Conservation (phyloP, 2,888 invertebrate genomes). For the Oxycera nigricornis region DNA sequence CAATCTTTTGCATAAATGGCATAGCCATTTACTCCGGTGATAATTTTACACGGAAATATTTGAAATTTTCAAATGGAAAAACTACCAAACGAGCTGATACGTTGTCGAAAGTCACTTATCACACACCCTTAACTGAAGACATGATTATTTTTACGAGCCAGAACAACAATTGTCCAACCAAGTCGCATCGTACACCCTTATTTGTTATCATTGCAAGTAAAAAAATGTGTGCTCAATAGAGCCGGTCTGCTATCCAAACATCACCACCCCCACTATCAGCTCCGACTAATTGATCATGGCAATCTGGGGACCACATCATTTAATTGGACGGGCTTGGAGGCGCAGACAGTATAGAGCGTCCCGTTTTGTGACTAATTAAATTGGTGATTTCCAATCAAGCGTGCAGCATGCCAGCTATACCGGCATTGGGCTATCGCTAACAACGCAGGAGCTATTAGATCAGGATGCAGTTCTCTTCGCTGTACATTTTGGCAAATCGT, state of each 20-base stretch:
- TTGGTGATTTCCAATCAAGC: conserved; percentile 16
- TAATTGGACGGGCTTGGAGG: neutral
- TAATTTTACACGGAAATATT: too few relatives aligned
- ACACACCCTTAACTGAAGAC: too few relatives aligned
- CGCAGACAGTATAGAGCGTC: neutral
- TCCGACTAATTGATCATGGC: neutral
- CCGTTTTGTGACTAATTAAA: neutral
- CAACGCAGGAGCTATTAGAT: neutral
- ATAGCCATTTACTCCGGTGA: too few relatives aligned
- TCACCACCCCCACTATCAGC: neutral
- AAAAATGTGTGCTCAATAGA: neutral
- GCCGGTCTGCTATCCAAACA: neutral
- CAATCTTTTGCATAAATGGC: too few relatives aligned
- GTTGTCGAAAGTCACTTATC: too few relatives aligned
- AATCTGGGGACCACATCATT: neutral
- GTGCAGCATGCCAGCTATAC: neutral
- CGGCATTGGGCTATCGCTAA: too few relatives aligned
- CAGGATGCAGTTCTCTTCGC: neutral
- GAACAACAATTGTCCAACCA: neutral
- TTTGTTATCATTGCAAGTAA: neutral
- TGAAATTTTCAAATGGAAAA: too few relatives aligned
- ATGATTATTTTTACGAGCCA: neutral
- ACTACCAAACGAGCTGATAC: too few relatives aligned
- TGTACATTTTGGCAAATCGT: neutral
- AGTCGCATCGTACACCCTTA: neutral